Conservation (phyloP, 1,140 invertebrate species). For the Tetramorium simillimum region DNA sequence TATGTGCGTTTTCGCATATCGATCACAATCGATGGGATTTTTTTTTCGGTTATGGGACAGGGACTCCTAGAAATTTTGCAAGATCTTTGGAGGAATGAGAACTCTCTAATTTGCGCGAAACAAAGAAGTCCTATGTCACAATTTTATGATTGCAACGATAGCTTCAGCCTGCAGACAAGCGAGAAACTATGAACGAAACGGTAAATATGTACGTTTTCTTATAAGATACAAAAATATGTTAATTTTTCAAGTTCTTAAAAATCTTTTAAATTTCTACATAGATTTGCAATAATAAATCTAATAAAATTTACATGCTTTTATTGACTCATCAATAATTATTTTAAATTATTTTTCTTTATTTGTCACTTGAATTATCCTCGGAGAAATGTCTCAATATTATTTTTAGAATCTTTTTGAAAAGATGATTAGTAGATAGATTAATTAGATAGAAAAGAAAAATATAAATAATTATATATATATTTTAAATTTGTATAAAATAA, state of each 20-base stretch:
- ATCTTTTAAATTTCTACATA: not conserved
- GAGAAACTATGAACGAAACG: not conserved
- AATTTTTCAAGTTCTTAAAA: not conserved
- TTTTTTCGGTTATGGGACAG: not conserved
- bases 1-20: conserved; percentile 18
- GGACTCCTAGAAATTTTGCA: conserved; percentile 40
- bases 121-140: conserved; percentile 18
- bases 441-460: too few species aligned
- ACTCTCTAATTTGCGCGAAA: conserved; percentile 42
- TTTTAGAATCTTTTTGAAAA: not conserved
- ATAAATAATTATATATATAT: too few species aligned
- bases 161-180: conserved; percentile 27
- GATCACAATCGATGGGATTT: not conserved
- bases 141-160: conserved; percentile 2
- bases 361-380: not conserved
- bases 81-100: not conserved
- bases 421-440: not conserved
- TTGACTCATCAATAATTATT: not conserved
- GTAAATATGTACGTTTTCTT: not conserved
- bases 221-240: not conserved
- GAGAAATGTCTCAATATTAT: not conserved
- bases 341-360: not conserved
- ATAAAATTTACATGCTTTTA: not conserved
- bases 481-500: too few species aligned
- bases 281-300: too few species aligned